Percentiles rank a stretch among this genome's conserved stretches.
Evolutionary conservation across 2,888 invertebrate species (phyloP).

Genomic region (Cheilosia urbana): DNA sequence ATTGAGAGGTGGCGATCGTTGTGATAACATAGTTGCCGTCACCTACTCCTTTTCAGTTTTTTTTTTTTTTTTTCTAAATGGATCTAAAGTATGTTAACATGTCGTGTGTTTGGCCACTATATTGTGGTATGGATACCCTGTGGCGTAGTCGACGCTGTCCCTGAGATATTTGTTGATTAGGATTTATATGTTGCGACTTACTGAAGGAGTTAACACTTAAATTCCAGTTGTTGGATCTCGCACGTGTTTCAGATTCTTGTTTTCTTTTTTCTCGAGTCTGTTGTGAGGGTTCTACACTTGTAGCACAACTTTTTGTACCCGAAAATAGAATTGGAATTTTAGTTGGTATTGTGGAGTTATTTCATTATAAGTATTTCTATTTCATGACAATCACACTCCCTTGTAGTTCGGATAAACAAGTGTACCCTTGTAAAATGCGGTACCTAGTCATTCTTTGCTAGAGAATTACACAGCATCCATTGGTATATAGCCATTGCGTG

Average conservation of each 20-base stretch:
- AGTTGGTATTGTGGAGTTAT: background rate
- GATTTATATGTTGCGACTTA: conserved; percentile 65
- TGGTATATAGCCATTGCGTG: conserved; percentile 51
- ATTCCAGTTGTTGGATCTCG: conserved; percentile 38
- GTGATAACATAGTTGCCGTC: conserved; percentile 61
- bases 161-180: conserved; percentile 62
- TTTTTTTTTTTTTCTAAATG: background rate
- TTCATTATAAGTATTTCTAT: conserved; percentile 17
- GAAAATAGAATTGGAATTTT: conserved; percentile 35
- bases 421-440: conserved; percentile 38
- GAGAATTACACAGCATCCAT: background rate
- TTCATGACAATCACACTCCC: conserved; percentile 24
- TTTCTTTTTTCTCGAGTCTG: background rate
- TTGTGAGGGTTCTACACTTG: conserved; percentile 41
- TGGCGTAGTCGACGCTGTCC: conserved; percentile 11
- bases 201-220: conserved; percentile 71
- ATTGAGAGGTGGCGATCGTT: conserved; percentile 54
- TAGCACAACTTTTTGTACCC: conserved; percentile 30
- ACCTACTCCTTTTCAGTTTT: conserved; percentile 66
- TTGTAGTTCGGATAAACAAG: conserved; percentile 47
- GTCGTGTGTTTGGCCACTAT: conserved; percentile 48
- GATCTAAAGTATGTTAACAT: conserved; percentile 16
- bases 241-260: conserved; percentile 55
- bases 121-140: conserved; percentile 55
- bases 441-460: background rate